A percentile compares a stretch with the other conserved stretches of the same genome.
Conservation (phyloP, 2,888 invertebrate genomes). For the Automeris io region DNA sequence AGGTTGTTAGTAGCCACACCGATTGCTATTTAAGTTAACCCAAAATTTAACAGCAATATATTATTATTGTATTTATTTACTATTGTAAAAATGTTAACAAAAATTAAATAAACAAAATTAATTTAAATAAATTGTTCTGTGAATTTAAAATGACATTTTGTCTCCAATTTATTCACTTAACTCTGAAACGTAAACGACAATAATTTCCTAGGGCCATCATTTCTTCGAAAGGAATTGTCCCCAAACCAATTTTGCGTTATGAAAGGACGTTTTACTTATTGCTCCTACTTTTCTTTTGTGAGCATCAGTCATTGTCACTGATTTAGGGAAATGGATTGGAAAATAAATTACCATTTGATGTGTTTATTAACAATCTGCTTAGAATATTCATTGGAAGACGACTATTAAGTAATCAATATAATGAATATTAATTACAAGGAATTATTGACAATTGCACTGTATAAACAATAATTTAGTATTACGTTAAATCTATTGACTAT, state of each 20-base stretch:
- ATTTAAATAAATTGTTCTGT: background rate
- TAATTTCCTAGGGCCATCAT: constrained; percentile 37
- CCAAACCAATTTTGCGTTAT: constrained; percentile 65
- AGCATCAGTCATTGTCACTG: constrained; percentile 52
- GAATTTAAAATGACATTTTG: background rate
- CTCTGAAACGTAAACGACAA: constrained; percentile 8
- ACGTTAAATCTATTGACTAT: too few relatives aligned
- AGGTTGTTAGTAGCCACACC: too few relatives aligned
- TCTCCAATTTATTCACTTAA: constrained; percentile 13
- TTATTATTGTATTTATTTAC: background rate
- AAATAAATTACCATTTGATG: constrained; percentile 25
- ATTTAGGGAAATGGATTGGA: constrained; percentile 40
- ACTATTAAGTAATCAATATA: too few relatives aligned
- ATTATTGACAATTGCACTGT: too few relatives aligned
- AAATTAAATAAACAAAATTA: background rate
- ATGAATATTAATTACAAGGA: too few relatives aligned
- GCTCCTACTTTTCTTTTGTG: constrained; percentile 58
- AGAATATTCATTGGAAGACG: too few relatives aligned
- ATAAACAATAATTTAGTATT: too few relatives aligned
- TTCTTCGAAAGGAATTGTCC: constrained; percentile 52
- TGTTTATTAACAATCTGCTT: too few relatives aligned
- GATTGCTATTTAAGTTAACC: too few relatives aligned
- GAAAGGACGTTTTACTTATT: constrained; percentile 69
- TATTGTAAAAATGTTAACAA: background rate
- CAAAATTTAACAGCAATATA: background rate